These are phyloP conservation scores for Cavia aperea DNA, from an alignment of 2,113 vertebrate species.

Conservation along the genomic window DNA sequence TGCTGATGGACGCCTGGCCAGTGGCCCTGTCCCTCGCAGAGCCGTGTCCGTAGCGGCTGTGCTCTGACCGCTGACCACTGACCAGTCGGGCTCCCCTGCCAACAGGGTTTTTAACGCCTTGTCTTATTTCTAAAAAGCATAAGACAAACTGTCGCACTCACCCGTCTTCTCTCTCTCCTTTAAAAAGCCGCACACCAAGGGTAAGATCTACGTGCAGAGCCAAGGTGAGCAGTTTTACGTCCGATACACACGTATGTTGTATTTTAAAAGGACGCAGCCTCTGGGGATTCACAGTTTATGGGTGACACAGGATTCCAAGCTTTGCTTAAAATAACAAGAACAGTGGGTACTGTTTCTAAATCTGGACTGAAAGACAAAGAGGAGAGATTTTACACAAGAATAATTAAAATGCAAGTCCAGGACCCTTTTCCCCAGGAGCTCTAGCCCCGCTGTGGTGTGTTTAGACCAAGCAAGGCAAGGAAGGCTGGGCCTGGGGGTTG, in stretches of 20 bases:
- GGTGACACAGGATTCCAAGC: neutral
- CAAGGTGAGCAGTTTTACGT: constrained; percentile 84
- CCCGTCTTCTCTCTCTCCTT: constrained; percentile 58
- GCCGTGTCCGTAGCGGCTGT: neutral
- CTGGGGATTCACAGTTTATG: fast-evolving
- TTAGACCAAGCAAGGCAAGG: neutral
- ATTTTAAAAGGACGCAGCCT: neutral
- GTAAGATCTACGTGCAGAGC: constrained; percentile 86
- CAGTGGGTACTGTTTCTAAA: neutral
- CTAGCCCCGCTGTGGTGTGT: fast-evolving
- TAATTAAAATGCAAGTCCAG: no score
- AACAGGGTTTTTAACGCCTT: neutral
- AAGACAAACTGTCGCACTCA: neutral
- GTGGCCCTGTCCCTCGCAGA: fast-evolving
- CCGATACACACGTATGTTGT: fast-evolving
- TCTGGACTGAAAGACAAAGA: neutral
- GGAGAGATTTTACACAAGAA: neutral
- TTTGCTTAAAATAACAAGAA: neutral
- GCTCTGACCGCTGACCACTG: fast-evolving
- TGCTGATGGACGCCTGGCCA: no score
- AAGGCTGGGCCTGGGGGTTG: neutral
- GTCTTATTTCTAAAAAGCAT: neutral
- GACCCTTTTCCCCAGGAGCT: fast-evolving
- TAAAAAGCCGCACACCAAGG: constrained; percentile 80
- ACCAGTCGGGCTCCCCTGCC: neutral